Base-by-base conservation (phyloP, 53 echinoderm and acorn worm genomes). In the Apostichopus leukothele region DNA sequence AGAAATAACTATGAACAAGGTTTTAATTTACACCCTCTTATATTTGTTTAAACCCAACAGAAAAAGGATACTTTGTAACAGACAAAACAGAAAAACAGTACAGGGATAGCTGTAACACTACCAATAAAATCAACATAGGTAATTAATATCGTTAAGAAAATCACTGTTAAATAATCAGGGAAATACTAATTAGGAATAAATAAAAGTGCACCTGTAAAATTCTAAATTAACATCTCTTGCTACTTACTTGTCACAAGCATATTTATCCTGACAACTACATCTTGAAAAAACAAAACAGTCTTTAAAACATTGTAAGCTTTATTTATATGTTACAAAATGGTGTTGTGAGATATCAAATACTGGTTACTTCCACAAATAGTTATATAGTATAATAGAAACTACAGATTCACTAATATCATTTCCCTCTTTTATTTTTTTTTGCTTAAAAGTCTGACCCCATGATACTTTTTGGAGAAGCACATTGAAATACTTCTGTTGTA, bases 21-120 rank as follows among this genome's bases (percentile, higher is more conserved):
- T 39, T 79, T 79, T 53, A 79, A n/a, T 79, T 79, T 51, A 79
- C 9, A 79, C 79, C 79, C 79, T 79, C 50, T 52, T 51, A 78
- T 79, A 79, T 79, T 79, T 39, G 39, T 53, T 79, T 79, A 50
- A 79, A 79, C 79, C 79, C 79, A 79, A 79, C 51, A 53, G 51
- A 79, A 79, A 16, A 13, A 19, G 79, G 63, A 16, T 63, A 63
- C 11, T 16, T 63, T 63, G 11, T 13, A 63, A 63, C 63, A 63
- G 63, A 63, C 63, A 63, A 63, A 63, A 11, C 11, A 16, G 63
- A 16, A 63, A 63, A 63, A 63, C 63, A 63, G 63, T 63, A 63
- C 11, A 63, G 14, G 16, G 63, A 16, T 16, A 63, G 63, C 63
- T 63, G 63, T 63, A 63, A 63, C 63, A 63, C 63, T 16, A 63